These are phyloP conservation scores for Thecocarcelia acutangulata DNA, from an alignment of 2,888 invertebrate genomes.

Conservation along the genomic window DNA sequence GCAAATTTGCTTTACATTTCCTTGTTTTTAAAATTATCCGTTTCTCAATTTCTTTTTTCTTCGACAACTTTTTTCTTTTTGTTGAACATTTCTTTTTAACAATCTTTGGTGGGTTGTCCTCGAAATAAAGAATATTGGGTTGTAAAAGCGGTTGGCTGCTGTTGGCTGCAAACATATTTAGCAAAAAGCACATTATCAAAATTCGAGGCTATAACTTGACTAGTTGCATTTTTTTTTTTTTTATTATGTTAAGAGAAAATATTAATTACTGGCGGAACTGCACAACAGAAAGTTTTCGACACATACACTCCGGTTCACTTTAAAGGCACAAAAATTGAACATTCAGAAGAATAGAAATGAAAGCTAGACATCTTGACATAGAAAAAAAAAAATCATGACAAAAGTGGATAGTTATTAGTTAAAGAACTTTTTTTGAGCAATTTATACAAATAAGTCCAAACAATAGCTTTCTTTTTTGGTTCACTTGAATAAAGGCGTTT, in stretches of 20 bases:
- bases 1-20: not conserved
- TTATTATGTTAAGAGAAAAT: conserved; percentile 5
- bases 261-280: no score
- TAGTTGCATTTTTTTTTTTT: conserved; percentile 36
- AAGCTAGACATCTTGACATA: no score
- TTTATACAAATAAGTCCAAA: no score
- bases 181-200: conserved; percentile 69
- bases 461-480: no score
- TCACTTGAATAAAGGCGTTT: no score
- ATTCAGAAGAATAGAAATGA: no score
- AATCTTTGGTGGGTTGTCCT: conserved; percentile 62
- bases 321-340: no score
- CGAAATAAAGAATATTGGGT: conserved; percentile 63
- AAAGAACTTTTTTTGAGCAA: no score
- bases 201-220: conserved; percentile 56
- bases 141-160: conserved; percentile 53
- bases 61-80: conserved; percentile 19
- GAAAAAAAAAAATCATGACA: no score
- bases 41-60: conserved; percentile 28
- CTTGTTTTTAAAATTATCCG: conserved; percentile 15
- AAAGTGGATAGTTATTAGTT: no score
- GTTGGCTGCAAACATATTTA: conserved; percentile 65
- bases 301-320: no score
- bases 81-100: conserved; percentile 42
- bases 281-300: no score